Evolutionary conservation across 2,113 vertebrate genomes (phyloP).

Genomic region (Rhipidura dahli): DNA sequence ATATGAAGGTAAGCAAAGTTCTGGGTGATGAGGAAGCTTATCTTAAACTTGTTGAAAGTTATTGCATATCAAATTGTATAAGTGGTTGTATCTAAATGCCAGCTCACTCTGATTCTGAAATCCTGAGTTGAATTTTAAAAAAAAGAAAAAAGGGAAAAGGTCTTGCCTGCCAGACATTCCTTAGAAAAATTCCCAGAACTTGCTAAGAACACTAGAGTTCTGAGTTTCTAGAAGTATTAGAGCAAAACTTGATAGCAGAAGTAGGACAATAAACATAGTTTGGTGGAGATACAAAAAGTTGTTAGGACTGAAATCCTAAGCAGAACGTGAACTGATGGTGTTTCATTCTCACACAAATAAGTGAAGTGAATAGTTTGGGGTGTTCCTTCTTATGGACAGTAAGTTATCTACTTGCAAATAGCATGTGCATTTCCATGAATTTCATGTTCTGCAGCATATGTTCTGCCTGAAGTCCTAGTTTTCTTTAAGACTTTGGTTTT

Average conservation of each 20-base stretch:
- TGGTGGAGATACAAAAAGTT: background rate
- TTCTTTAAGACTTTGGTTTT: background rate
- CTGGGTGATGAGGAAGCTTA: background rate
- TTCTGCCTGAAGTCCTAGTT: background rate
- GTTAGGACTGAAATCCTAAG: background rate
- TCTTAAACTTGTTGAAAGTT: background rate
- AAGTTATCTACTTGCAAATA: background rate
- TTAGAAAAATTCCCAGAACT: background rate
- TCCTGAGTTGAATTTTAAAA: background rate
- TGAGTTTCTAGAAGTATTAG: background rate
- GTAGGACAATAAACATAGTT: background rate
- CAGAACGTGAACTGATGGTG: background rate
- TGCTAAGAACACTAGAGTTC: background rate
- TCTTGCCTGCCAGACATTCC: background rate
- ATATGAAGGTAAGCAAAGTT: background rate
- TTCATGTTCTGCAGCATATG: background rate
- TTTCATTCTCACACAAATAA: background rate
- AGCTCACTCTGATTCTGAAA: background rate
- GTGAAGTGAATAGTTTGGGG: background rate
- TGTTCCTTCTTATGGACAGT: background rate
- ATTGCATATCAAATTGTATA: background rate
- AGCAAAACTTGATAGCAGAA: background rate
- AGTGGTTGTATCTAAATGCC: background rate
- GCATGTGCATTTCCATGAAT: background rate
- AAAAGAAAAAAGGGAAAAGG: rapidly evolving